These are phyloP conservation scores for Gonocerus acuteangulatus DNA, from an alignment of 2,888 invertebrate genomes.

Conservation along the genomic window DNA sequence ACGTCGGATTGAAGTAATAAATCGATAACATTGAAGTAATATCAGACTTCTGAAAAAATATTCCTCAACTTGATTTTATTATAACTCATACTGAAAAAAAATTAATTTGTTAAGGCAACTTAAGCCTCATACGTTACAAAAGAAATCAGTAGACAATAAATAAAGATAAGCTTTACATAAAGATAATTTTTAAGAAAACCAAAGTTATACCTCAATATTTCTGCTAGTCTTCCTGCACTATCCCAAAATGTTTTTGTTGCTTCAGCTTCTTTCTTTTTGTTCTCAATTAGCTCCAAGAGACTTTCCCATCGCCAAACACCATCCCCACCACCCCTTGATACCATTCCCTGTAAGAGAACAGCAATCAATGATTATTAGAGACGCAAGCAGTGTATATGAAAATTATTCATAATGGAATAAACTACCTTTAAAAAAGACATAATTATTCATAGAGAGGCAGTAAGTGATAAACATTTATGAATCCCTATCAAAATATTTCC, in stretches of 20 bases:
- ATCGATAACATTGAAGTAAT: too few relatives aligned
- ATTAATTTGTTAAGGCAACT: too few relatives aligned
- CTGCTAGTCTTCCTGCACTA: conserved; percentile 56
- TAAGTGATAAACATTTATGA: neutral
- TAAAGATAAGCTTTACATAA: too few relatives aligned
- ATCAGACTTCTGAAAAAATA: too few relatives aligned
- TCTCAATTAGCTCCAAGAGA: conserved; percentile 57
- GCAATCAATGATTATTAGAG: too few relatives aligned
- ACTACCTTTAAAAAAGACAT: neutral
- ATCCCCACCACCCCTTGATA: conserved; percentile 32
- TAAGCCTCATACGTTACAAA: too few relatives aligned
- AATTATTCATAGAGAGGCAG: too few relatives aligned
- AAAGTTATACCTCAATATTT: conserved; percentile 49
- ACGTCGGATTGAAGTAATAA: too few relatives aligned
- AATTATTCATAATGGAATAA: conserved; percentile 42
- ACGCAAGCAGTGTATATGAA: neutral
- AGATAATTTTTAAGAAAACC: too few relatives aligned
- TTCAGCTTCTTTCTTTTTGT: conserved; percentile 58
- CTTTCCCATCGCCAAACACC: conserved; percentile 47
- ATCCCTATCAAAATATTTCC: neutral
- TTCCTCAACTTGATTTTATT: too few relatives aligned
- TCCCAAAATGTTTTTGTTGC: conserved; percentile 68
- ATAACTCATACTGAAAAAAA: too few relatives aligned
- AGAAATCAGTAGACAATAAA: too few relatives aligned
- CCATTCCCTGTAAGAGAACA: conserved; percentile 43